Conservation (phyloP, 2,113 vertebrate genomes). For the Trematocara stigmaticum region DNA sequence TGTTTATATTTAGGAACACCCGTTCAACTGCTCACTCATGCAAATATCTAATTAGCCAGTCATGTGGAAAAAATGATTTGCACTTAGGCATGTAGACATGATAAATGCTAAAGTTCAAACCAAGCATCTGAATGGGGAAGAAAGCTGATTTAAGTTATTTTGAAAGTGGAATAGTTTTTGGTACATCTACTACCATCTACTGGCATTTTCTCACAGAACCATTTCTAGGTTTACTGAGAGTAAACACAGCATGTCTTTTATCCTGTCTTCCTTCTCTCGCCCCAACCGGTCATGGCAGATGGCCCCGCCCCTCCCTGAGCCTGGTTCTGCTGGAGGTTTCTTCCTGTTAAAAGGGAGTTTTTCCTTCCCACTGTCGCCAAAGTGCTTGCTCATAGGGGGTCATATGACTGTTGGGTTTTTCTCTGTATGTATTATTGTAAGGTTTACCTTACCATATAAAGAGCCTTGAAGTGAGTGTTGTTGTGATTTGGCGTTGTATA, state of each 20-base stretch:
- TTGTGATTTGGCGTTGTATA: not conserved
- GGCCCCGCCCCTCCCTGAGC: not conserved
- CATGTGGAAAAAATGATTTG: not conserved
- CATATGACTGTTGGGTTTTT: not conserved
- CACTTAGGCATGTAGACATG: not conserved
- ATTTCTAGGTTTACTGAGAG: not conserved
- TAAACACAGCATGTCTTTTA: not conserved
- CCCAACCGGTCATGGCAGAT: fast-evolving
- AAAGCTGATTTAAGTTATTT: not conserved
- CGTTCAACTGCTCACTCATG: fast-evolving
- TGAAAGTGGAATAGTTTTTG: not conserved
- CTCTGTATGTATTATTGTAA: not conserved
- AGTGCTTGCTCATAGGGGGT: not conserved
- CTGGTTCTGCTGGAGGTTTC: not conserved
- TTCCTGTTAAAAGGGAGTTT: fast-evolving
- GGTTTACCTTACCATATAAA: not conserved
- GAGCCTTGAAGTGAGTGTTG: not conserved
- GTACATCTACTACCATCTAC: not conserved
- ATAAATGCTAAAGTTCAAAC: not conserved
- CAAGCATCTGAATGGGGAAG: not conserved
- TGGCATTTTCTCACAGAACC: not conserved
- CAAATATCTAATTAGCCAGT: not conserved
- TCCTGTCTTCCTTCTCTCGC: not conserved
- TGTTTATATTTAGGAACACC: not conserved
- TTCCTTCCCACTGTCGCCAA: fast-evolving